Conservation (phyloP, 2,113 vertebrate species). For the Diadophis punctatus region DNA sequence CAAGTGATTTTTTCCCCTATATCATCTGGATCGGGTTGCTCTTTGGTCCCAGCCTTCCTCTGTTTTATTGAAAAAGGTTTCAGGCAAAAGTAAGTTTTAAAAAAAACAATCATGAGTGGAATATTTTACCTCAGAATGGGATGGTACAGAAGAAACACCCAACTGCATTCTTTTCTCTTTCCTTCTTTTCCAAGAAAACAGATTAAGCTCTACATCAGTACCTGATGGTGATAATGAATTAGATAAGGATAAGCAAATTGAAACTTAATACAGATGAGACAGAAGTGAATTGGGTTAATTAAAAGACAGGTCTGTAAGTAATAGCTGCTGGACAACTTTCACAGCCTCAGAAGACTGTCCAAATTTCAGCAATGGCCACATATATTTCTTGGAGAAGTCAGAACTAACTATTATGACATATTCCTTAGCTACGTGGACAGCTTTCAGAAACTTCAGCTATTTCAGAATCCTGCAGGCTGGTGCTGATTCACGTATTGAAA, state of each 20-base stretch:
- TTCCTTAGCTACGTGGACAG: background rate
- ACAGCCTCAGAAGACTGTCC: background rate
- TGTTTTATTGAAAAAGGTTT: background rate
- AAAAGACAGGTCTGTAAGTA: background rate
- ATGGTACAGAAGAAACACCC: background rate
- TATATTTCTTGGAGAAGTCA: background rate
- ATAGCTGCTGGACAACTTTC: background rate
- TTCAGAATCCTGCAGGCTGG: background rate
- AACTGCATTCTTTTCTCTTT: background rate
- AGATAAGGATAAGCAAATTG: background rate
- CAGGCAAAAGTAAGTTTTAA: background rate
- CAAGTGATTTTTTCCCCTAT: background rate
- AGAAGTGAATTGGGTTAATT: background rate
- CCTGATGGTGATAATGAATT: background rate
- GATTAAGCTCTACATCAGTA: background rate
- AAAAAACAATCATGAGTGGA: background rate
- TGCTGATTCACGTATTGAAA: background rate
- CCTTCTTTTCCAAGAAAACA: background rate
- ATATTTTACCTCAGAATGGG: background rate
- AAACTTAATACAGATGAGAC: background rate
- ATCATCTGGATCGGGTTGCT: conserved; percentile 33
- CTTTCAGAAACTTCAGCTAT: background rate
- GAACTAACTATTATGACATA: background rate
- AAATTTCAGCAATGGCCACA: background rate
- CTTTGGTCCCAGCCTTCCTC: background rate